Percentiles rank a stretch among this genome's conserved stretches.
phyloP scores from a whole-genome alignment of 2,113 vertebrate species.

The Callorhinus ursinus region DNA sequence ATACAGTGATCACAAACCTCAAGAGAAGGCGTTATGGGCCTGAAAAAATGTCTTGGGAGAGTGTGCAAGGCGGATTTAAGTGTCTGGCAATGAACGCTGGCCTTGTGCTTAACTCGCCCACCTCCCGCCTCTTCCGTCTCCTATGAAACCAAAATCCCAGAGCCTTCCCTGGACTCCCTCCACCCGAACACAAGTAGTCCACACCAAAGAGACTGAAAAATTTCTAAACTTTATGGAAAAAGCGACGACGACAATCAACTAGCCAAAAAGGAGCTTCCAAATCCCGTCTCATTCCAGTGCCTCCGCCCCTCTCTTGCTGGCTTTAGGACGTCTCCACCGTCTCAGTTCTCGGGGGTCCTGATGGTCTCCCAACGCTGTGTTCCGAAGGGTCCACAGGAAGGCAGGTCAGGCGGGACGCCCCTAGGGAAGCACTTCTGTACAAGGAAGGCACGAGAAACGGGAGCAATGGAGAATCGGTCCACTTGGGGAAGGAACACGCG shows the following conservation, averaged over 20 bases:
- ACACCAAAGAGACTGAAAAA: neutral
- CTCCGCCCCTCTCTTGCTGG: neutral
- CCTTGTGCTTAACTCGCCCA: neutral
- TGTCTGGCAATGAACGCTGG: no score
- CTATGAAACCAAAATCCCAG: neutral
- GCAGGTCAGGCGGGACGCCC: neutral
- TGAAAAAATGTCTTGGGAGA: neutral
- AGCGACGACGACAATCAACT: neutral
- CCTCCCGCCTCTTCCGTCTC: neutral
- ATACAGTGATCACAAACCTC: neutral
- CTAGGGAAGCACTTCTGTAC: neutral
- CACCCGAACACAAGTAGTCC: conserved; percentile 15
- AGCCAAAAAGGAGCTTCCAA: neutral
- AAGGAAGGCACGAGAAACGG: neutral
- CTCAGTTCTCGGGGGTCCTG: neutral
- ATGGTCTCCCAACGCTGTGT: neutral
- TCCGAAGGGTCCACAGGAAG: neutral
- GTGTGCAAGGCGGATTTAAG: neutral
- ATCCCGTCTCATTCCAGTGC: neutral
- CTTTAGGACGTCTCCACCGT: neutral
- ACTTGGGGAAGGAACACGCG: fast-evolving
- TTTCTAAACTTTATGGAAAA: conserved; percentile 70
- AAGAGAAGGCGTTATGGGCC: neutral
- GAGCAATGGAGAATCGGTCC: neutral
- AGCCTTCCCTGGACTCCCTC: neutral